Base-by-base conservation (phyloP, 2,888 invertebrate genomes). In the Stenodema calcarata region DNA sequence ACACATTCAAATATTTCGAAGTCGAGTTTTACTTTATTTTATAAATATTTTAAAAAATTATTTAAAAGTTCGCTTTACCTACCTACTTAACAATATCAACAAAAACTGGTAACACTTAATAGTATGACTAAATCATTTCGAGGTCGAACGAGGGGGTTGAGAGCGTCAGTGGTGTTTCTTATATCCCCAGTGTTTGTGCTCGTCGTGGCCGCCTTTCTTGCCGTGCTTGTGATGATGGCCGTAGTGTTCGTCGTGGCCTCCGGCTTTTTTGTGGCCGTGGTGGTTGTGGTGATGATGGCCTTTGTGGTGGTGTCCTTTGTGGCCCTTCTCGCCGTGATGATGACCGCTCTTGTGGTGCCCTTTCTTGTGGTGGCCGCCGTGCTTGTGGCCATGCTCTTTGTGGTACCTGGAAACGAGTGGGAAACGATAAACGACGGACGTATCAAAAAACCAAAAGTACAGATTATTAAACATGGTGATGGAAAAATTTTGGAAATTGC, bases 241-340 rank as follows among this genome's bases (percentile, higher is more conserved):
- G 91, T 95, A 93, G 90, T 96, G 95, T 88, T 94, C 94, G 88
- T 95, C 94, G 90, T 96, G 95, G 9, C 96, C 96, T 18, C 93
- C 95, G 86, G 94, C 93, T 88, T 94, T 93, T 91, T 96, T 95
- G 91, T 96, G 96, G 0, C 96, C 96, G 89, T 95, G 94, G 90
- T 96, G 94, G 54, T 95, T 95, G 90, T 95, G 94, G 90, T 95
- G 94, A 90, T 96, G 95, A 87, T 94, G 94, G 7, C 96, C 96
- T 90, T 96, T 95, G 90, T 95, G 94, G 90, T 95, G 94, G 90
- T 95, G 94, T 14, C 96, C 96, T 90, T 96, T 95, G 91, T 96
- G 95, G 50, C 95, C 96, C 89, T 96, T 94, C 90, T 95, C 94
- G 89, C 95, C 95, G 89, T 95, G 94, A 89, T 96, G 95, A 89